Conservation (phyloP, 2,797 vertebrate species). For the Euthynnus affinis region DNA sequence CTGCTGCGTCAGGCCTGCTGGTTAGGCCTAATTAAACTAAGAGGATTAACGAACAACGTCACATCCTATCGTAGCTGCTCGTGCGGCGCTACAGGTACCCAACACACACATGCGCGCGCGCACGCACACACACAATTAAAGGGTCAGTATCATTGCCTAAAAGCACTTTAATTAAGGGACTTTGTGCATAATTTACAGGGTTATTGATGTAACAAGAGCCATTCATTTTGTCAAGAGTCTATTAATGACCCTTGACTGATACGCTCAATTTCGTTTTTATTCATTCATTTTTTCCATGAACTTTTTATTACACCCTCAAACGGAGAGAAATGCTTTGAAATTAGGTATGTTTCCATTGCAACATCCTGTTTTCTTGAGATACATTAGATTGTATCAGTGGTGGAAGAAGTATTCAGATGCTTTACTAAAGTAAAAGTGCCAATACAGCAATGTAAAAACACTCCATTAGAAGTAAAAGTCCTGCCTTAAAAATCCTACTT, state of each 20-base stretch:
- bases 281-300: background rate
- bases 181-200: background rate
- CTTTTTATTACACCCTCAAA: background rate
- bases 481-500: no score
- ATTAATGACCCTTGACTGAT: background rate
- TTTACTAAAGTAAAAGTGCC: no score
- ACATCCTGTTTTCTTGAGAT: no score
- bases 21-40: slow-evolving; percentile 62
- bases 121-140: background rate
- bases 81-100: background rate
- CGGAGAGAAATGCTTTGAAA: no score
- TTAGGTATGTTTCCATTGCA: no score
- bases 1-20: slow-evolving; percentile 5
- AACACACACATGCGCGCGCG: background rate
- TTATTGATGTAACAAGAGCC: background rate
- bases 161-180: background rate
- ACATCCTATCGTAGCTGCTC: slow-evolving; percentile 52
- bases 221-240: background rate
- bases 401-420: no score
- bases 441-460: no score
- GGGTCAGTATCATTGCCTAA: background rate
- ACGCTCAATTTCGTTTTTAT: background rate
- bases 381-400: no score
- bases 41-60: slow-evolving; percentile 64
- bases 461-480: no score